phyloP scores from a whole-genome alignment of 2,888 invertebrate species.

The Lordiphosa andalusiaca region DNA sequence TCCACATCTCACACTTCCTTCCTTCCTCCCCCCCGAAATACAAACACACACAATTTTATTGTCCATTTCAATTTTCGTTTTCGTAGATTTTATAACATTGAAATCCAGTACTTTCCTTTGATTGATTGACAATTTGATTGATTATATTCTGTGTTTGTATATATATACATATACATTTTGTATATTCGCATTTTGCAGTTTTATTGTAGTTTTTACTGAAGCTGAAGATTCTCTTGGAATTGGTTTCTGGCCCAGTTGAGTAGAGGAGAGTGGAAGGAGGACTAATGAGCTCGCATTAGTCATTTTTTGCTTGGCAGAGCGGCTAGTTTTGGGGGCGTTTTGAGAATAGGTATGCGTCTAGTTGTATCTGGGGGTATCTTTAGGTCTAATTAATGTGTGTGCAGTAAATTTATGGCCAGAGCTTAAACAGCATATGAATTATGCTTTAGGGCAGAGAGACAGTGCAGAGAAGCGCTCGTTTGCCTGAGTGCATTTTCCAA shows the following conservation, averaged over 20 bases:
- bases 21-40: not conserved
- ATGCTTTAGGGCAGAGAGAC: slow-evolving; percentile 37
- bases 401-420: slow-evolving; percentile 62
- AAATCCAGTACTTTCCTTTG: slow-evolving; percentile 36
- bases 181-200: slow-evolving; percentile 21
- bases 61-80: slow-evolving; percentile 62
- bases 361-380: slow-evolving; percentile 15
- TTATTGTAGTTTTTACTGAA: slow-evolving; percentile 4
- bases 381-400: slow-evolving; percentile 68
- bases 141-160: slow-evolving; percentile 55
- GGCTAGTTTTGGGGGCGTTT: slow-evolving; percentile 22
- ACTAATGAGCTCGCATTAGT: slow-evolving; percentile 69
- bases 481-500: slow-evolving; percentile 60
- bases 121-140: slow-evolving; percentile 75
- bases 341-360: slow-evolving; percentile 22
- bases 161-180: too few species aligned
- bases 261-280: slow-evolving; percentile 18
- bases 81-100: slow-evolving; percentile 36
- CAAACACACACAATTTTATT: slow-evolving; percentile 43
- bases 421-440: slow-evolving; percentile 73
- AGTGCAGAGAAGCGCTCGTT: not conserved
- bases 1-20: too few species aligned
- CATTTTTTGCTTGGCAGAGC: slow-evolving; percentile 24
- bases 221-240: not conserved
- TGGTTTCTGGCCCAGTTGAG: slow-evolving; percentile 32